Percentiles rank a stretch among this genome's conserved stretches.
phyloP scores from a whole-genome alignment of 2,888 invertebrate species.

The Torymus aiolomorphi region DNA sequence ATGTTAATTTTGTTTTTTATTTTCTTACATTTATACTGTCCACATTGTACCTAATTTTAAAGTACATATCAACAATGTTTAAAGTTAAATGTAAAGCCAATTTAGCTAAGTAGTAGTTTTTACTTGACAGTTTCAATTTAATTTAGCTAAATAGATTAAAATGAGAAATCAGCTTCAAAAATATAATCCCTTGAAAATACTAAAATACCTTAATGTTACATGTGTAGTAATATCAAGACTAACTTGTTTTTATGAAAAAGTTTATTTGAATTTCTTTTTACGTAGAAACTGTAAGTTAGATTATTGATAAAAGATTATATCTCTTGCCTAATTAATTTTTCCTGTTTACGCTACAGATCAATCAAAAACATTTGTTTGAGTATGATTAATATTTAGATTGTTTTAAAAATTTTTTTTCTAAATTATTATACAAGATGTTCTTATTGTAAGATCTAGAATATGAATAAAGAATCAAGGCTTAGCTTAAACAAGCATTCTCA shows the following conservation, averaged over 20 bases:
- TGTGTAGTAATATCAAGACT: too few species aligned
- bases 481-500: too few species aligned
- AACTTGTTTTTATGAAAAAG: too few species aligned
- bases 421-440: too few species aligned
- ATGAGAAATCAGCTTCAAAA: conserved; percentile 24
- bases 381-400: neutral
- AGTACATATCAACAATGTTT: neutral
- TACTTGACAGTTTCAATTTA: conserved; percentile 21
- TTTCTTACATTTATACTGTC: too few species aligned
- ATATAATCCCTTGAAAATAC: conserved; percentile 14
- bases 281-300: neutral
- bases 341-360: neutral
- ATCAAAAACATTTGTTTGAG: neutral
- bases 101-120: conserved; percentile 22
- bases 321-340: neutral
- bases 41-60: neutral
- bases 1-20: too few species aligned
- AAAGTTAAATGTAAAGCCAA: conserved; percentile 25
- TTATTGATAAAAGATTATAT: conserved; percentile 14
- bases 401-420: neutral
- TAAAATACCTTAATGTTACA: neutral
- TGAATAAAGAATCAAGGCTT: too few species aligned
- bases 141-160: conserved; percentile 44
- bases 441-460: too few species aligned
- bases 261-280: neutral